phyloP scores from a whole-genome alignment of 2,113 vertebrate genomes.

The Galeopterus variegatus region DNA sequence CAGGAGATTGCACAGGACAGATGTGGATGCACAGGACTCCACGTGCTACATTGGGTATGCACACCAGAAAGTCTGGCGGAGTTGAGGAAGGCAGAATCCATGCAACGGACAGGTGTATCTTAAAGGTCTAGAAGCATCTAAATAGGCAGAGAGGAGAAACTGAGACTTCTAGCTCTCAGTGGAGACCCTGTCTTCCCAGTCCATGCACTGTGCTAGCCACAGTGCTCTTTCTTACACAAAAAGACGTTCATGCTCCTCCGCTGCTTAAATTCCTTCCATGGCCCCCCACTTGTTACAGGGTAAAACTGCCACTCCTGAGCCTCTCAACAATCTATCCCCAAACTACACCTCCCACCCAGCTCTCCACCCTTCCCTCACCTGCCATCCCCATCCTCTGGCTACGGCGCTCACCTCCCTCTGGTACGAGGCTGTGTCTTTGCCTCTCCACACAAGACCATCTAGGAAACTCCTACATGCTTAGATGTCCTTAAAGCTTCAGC shows the following conservation, averaged over 20 bases:
- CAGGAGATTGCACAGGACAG: fast-evolving
- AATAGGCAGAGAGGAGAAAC: not conserved
- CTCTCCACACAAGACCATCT: not conserved
- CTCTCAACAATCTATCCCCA: not conserved
- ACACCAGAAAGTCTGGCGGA: not conserved
- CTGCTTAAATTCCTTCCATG: not conserved
- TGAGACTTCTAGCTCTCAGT: not conserved
- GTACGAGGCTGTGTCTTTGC: not conserved
- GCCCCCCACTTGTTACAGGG: not conserved
- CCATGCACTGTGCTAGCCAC: fast-evolving
- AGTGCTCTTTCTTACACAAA: not conserved
- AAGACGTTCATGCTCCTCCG: fast-evolving
- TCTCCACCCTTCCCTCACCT: not conserved
- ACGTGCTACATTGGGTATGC: fast-evolving
- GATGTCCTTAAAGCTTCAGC: not conserved
- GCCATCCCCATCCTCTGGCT: too few relatives aligned
- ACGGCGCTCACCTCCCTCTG: not conserved
- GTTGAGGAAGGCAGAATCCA: not conserved
- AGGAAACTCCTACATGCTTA: not conserved
- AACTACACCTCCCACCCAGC: too few relatives aligned
- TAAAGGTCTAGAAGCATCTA: not conserved
- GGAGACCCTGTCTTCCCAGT: not conserved
- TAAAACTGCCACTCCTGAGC: fast-evolving
- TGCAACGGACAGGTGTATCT: not conserved
- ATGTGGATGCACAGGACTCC: fast-evolving